Conservation (phyloP, 2,113 vertebrate genomes). For the Tringa solitaria region DNA sequence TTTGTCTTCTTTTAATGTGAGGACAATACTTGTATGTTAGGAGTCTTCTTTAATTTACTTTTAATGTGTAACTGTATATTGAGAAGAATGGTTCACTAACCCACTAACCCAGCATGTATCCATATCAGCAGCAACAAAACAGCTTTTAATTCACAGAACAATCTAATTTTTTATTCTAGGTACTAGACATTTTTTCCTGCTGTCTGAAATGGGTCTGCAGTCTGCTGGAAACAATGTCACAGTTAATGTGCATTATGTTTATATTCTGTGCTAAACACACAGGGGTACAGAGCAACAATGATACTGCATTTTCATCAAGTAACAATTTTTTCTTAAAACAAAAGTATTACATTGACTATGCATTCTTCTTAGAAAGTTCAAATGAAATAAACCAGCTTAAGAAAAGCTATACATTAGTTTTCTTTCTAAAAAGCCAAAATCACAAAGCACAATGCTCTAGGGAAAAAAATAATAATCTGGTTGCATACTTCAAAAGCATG, state of each 20-base stretch:
- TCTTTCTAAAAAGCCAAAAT: background rate
- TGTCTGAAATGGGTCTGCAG: slow-evolving; percentile 11
- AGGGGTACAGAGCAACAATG: background rate
- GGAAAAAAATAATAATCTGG: background rate
- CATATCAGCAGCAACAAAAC: background rate
- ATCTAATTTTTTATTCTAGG: slow-evolving; percentile 26
- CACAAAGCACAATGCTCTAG: background rate
- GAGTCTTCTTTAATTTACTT: slow-evolving; percentile 18
- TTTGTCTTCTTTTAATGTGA: background rate
- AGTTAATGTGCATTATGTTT: slow-evolving; percentile 1
- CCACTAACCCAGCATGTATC: slow-evolving; percentile 31
- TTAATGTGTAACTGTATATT: slow-evolving; percentile 17
- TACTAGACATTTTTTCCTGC: background rate
- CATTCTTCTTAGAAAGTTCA: background rate
- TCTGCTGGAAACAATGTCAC: slow-evolving; percentile 11
- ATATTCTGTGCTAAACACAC: background rate
- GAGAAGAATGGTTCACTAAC: slow-evolving; percentile 21
- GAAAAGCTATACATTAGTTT: background rate
- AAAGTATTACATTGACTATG: background rate
- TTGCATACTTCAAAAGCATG: background rate
- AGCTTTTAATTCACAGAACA: slow-evolving; percentile 53
- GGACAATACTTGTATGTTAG: background rate
- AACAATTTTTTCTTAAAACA: background rate
- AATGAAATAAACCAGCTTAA: background rate
- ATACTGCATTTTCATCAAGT: background rate